phyloP scores from a whole-genome alignment of 2,888 invertebrate genomes.

The Podotricha telesiphe region DNA sequence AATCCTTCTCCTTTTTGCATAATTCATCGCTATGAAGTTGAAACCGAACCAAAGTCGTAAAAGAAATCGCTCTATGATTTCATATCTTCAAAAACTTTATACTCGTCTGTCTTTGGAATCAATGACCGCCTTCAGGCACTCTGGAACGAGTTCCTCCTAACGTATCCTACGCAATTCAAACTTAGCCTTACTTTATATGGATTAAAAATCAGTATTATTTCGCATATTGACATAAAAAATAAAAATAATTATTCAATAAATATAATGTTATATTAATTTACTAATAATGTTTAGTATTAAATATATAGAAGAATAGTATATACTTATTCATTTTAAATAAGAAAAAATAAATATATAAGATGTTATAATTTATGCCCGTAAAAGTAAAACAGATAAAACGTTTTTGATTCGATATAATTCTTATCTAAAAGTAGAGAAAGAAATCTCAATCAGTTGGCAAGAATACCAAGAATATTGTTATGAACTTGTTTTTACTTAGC shows the following conservation, averaged over 20 bases:
- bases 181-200: neutral
- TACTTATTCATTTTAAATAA: no score
- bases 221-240: no score
- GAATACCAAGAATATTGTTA: slow-evolving; percentile 47
- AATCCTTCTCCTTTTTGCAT: slow-evolving; percentile 82
- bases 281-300: no score
- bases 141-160: slow-evolving; percentile 34
- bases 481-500: slow-evolving; percentile 56
- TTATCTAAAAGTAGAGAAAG: slow-evolving; percentile 22
- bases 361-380: neutral
- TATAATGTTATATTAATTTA: no score
- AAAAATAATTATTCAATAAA: no score
- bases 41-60: slow-evolving; percentile 82
- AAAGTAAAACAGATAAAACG: neutral
- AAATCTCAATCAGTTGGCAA: slow-evolving; percentile 42
- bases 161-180: neutral
- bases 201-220: neutral
- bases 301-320: no score
- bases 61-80: slow-evolving; percentile 84
- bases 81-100: slow-evolving; percentile 79
- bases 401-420: slow-evolving; percentile 4
- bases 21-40: slow-evolving; percentile 83
- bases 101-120: slow-evolving; percentile 75
- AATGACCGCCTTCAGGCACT: slow-evolving; percentile 61
- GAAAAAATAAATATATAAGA: no score